Conservation (phyloP, 2,797 vertebrate species). For the Syndactyla subalaris region DNA sequence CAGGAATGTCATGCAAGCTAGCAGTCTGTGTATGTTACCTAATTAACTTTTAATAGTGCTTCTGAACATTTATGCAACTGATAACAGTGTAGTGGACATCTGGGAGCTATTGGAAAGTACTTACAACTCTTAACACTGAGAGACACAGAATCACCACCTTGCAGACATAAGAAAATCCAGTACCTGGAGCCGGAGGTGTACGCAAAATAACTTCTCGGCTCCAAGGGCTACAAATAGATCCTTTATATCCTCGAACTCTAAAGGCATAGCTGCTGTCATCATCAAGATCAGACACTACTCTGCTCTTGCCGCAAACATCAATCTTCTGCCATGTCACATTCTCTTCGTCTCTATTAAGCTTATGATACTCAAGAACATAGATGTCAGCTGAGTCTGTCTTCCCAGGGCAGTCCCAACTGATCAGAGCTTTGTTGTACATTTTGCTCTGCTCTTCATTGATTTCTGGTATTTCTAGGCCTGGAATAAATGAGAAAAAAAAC, state of each 20-base stretch:
- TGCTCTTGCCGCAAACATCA: conserved; percentile 80
- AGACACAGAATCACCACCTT: neutral
- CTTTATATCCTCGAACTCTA: conserved; percentile 88
- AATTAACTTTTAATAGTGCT: neutral
- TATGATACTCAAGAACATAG: conserved; percentile 90
- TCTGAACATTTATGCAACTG: neutral
- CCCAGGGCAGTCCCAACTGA: conserved; percentile 88
- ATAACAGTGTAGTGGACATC: neutral
- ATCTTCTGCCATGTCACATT: conserved; percentile 76
- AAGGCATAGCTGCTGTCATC: conserved; percentile 85
- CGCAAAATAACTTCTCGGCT: conserved; percentile 88
- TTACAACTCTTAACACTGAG: neutral
- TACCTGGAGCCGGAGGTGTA: conserved; percentile 92
- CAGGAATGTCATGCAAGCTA: neutral
- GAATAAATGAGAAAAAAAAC: neutral
- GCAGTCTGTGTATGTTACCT: neutral
- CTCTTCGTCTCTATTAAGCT: conserved; percentile 77
- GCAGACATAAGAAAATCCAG: neutral
- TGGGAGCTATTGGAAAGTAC: neutral
- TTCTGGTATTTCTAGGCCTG: conserved; percentile 90
- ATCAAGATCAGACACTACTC: conserved; percentile 85
- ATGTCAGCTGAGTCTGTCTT: conserved; percentile 86
- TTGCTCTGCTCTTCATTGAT: conserved; percentile 87
- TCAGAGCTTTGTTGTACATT: conserved; percentile 89
- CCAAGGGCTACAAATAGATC: conserved; percentile 86